Conservation (phyloP, 2,797 vertebrate genomes). For the Coracias cyanogaster region DNA sequence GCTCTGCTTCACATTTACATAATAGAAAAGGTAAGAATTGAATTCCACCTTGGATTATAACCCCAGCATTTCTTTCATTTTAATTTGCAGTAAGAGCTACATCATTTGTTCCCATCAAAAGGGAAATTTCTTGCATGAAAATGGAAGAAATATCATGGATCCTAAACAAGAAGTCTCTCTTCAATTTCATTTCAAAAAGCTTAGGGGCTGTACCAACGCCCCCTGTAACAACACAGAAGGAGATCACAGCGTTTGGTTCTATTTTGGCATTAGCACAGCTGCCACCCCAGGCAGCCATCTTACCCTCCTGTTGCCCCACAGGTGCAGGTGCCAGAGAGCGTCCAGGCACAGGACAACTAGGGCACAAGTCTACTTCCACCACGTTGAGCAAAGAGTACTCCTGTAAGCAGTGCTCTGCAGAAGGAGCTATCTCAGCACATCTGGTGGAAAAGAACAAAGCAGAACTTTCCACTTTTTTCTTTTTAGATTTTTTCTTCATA, state of each 20-base stretch:
- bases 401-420: not conserved
- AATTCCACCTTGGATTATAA: conserved; percentile 1
- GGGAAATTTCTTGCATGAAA: conserved; percentile 4
- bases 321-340: not conserved
- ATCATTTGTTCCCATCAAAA: conserved; percentile 25
- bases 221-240: not conserved
- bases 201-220: not conserved
- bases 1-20: conserved; percentile 10
- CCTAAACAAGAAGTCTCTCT: not conserved
- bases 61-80: conserved; percentile 15
- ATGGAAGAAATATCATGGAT: not conserved
- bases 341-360: not conserved
- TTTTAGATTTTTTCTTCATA: not conserved
- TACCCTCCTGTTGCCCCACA: not conserved
- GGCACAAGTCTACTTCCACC: not conserved
- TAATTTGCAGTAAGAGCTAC: not conserved
- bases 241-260: not conserved
- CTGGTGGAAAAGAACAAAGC: not conserved
- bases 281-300: not conserved
- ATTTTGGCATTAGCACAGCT: not conserved
- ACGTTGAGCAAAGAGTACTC: not conserved
- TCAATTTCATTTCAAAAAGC: not conserved
- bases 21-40: conserved; percentile 28
- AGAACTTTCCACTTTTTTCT: not conserved
- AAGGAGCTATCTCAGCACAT: not conserved